Evolutionary conservation across 92 coral and sea anemone species (phyloP), one percentile per base, ranked within the genome.

Genomic region (Siderastrea siderea): DNA sequence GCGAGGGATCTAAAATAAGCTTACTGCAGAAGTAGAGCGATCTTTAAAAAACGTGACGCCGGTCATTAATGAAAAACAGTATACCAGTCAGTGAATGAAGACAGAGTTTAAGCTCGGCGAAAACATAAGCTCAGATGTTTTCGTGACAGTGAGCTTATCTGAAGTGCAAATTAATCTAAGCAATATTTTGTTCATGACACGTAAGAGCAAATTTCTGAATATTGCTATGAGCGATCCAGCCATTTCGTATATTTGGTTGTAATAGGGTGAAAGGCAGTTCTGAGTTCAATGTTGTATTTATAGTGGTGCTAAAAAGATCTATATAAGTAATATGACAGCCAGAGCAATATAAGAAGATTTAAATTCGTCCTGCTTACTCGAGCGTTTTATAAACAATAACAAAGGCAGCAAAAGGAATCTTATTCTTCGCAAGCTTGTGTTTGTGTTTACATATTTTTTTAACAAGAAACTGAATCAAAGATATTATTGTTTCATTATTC

Each of bases 141-240:
- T 68, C 70, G 65, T 70, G 69, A 82, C 86, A 69, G 45, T 77
- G 16, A 77, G 81, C 54, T 55, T 38, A 77, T 58, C 50, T 12
- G 1, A 77, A 15, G 80, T 15, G 79, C 12, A 46, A 77, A 47
- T 53, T 75, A 75, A 75, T 38, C 49, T 63, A 38, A 26, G 49
- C 19, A 49, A 46, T 46, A 44, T 74, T 3, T 26, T 65, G 50
- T 55, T 38, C 43, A 7, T 54, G 11, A 17, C 68, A 62, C 3
- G 12, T 17, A 47, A 52, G 47, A 19, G 62, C 12, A n/a, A 19
- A 7, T 74, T 26, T 17, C 46, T 52, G 9, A 47, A 74, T 19
- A 52, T 51, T 51, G 78, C 63, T 74, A 38, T 15, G 9, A 52
- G 48, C 17, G 38, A 26, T 26, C 38, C 38, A 8, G 45, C n/a